Evolutionary conservation across 1,140 invertebrate species (phyloP).

Genomic region (Archivesica marissinica): DNA sequence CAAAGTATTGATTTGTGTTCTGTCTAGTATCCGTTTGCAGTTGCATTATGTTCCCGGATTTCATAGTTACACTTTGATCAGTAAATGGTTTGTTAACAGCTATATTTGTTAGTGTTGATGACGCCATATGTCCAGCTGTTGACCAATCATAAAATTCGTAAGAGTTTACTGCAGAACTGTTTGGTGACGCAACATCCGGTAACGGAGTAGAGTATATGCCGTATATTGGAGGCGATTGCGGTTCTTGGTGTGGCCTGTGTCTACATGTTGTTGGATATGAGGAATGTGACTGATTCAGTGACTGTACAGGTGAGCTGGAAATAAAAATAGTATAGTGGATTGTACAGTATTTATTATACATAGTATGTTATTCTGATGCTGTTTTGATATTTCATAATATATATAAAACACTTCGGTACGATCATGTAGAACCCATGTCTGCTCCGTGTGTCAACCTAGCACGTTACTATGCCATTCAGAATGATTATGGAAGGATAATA

Average conservation of each 20-base stretch:
- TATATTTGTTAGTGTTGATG: not conserved
- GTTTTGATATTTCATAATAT: not conserved
- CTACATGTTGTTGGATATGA: not conserved
- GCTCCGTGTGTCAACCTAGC: not conserved
- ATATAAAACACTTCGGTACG: not conserved
- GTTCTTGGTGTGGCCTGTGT: not conserved
- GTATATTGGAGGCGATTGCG: not conserved
- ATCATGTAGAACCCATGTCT: not conserved
- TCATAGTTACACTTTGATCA: not conserved
- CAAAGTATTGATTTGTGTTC: not conserved
- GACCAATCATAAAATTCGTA: constrained; percentile 21
- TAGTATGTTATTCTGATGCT: not conserved
- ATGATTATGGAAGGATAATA: no score
- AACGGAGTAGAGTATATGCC: not conserved
- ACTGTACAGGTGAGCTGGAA: not conserved
- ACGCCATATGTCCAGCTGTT: not conserved
- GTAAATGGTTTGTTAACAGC: not conserved
- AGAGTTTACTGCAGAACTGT: not conserved
- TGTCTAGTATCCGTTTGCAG: not conserved
- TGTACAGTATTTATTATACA: not conserved
- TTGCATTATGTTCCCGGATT: not conserved
- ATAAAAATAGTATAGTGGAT: not conserved
- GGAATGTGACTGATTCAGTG: not conserved
- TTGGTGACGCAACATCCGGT: not conserved
- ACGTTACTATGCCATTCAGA: not conserved